Evolutionary conservation across 1,140 invertebrate genomes (phyloP).

Genomic region (Arctopsyche grandis): DNA sequence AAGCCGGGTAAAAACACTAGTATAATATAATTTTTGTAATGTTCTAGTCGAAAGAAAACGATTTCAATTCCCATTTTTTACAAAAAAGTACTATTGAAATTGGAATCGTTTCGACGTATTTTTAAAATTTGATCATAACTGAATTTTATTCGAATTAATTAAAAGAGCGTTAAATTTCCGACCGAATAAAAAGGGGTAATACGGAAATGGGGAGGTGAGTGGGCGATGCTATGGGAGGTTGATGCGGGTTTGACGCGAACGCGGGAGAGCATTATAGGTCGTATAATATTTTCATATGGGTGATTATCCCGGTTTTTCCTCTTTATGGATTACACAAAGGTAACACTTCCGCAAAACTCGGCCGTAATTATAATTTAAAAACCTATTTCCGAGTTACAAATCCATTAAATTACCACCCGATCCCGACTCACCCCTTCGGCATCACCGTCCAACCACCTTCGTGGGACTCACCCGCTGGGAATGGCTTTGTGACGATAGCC

Average conservation of each 20-base stretch:
- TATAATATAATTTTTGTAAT: no score
- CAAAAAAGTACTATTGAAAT: no score
- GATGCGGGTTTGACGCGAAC: conserved; percentile 7
- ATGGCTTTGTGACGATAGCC: conserved; percentile 34
- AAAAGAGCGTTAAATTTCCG: conserved; percentile 5
- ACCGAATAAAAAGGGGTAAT: not conserved
- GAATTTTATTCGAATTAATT: conserved; percentile 25
- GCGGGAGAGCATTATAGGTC: conserved; percentile 25
- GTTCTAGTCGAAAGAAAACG: no score
- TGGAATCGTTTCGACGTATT: no score
- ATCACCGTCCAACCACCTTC: no score
- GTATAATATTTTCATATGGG: conserved; percentile 36
- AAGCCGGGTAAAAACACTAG: no score
- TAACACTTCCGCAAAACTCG: conserved; percentile 18
- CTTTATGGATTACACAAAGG: conserved; percentile 39
- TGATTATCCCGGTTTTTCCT: conserved; percentile 39
- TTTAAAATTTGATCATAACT: not conserved
- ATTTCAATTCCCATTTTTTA: no score
- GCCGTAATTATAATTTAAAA: conserved; percentile 42
- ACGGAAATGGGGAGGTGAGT: no score
- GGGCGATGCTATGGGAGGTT: no score
- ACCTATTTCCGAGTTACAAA: conserved; percentile 40
- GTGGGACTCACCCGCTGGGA: not conserved
- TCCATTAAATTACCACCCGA: conserved; percentile 30
- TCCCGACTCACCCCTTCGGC: no score